Evolutionary conservation across 2,113 vertebrate genomes (phyloP).

Genomic region (Anas platyrhynchos): DNA sequence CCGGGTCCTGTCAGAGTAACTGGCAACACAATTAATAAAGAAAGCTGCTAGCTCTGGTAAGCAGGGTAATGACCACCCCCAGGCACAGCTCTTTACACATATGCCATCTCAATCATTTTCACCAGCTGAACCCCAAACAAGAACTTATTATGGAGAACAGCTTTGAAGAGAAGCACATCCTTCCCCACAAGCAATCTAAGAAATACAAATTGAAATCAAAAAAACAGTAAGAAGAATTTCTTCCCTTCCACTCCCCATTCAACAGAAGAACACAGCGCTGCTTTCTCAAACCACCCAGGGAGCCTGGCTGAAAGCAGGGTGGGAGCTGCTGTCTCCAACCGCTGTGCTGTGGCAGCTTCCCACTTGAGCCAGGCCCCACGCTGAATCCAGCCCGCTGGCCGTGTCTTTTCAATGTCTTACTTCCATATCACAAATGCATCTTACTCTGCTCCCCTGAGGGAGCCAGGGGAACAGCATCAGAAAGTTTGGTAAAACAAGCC

Average conservation of each 20-base stretch:
- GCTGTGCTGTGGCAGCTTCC: neutral
- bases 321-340: neutral
- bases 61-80: neutral
- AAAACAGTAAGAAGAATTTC: neutral
- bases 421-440: neutral
- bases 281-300: neutral
- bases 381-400: neutral
- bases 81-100: neutral
- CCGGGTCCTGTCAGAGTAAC: neutral
- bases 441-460: neutral
- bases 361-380: neutral
- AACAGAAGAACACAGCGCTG: neutral
- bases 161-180: neutral
- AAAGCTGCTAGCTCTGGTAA: neutral
- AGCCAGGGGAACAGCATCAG: accelerated
- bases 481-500: neutral
- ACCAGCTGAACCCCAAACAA: neutral
- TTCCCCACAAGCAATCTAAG: neutral
- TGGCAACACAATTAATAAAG: neutral
- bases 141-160: neutral
- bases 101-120: neutral
- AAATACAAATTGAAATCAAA: neutral
- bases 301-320: neutral
- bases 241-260: neutral
- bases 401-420: neutral